Conservation (phyloP, 2,888 invertebrate genomes). For the Parnassius orleans region DNA sequence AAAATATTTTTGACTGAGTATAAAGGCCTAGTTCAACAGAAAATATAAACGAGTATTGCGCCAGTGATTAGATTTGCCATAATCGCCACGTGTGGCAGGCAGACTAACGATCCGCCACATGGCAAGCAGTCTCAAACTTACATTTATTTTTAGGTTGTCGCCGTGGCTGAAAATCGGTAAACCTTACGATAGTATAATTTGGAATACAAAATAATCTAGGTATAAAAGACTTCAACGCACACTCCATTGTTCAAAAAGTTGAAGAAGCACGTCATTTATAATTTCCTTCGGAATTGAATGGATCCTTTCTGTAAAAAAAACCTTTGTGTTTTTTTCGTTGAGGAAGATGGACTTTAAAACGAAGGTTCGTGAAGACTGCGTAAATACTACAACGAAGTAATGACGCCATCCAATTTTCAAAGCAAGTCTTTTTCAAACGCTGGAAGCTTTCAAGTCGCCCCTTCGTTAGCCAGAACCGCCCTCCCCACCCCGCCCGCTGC, state of each 20-base stretch:
- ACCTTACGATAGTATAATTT: too few relatives aligned
- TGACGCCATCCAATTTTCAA: conserved; percentile 64
- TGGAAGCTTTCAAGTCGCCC: conserved; percentile 31
- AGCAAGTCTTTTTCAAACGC: conserved; percentile 51
- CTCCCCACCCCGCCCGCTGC: conserved; percentile 21
- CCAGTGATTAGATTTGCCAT: too few relatives aligned
- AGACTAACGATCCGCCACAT: too few relatives aligned
- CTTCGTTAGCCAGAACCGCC: conserved; percentile 29
- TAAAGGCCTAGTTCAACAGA: too few relatives aligned
- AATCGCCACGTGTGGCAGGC: too few relatives aligned
- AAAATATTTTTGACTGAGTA: too few relatives aligned
- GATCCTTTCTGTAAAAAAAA: conserved; percentile 21
- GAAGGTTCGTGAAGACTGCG: conserved; percentile 39
- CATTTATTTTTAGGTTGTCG: too few relatives aligned
- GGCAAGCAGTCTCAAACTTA: too few relatives aligned
- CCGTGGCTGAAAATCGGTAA: too few relatives aligned
- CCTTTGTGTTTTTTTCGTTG: conserved; percentile 22
- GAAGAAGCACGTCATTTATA: conserved; percentile 18
- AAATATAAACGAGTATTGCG: too few relatives aligned
- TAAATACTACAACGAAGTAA: conserved; percentile 58
- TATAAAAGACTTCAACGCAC: conserved; percentile 27
- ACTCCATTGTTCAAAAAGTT: not conserved
- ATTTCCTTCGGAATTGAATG: conserved; percentile 21
- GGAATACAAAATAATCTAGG: not conserved
- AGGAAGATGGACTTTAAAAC: conserved; percentile 26